A percentile compares a stretch with the other conserved stretches of the same genome.
phyloP scores from a whole-genome alignment of 2,113 vertebrate genomes.

The Cynopterus brachyotis region DNA sequence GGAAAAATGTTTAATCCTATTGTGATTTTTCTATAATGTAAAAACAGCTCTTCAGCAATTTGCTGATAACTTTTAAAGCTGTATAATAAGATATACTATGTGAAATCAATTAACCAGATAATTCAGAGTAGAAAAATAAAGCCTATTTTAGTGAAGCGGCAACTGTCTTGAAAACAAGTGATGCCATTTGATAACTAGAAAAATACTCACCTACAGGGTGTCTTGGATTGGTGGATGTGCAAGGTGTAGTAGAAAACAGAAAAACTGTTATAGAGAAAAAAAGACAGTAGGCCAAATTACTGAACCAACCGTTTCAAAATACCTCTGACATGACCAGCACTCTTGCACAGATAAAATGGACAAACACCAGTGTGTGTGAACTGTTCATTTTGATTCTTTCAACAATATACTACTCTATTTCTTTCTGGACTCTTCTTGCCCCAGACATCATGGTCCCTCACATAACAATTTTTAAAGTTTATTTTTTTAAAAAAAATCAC shows the following conservation, averaged over 20 bases:
- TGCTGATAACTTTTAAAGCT: conserved; percentile 43
- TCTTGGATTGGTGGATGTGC: conserved; percentile 81
- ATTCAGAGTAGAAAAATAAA: conserved; percentile 66
- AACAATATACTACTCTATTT: conserved; percentile 24
- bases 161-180: conserved; percentile 64
- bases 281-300: conserved; percentile 80
- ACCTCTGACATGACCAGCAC: conserved; percentile 73
- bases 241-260: conserved; percentile 81
- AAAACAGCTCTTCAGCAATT: conserved; percentile 34
- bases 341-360: conserved; percentile 75
- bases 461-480: neutral
- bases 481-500: neutral
- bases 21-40: neutral
- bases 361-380: conserved; percentile 44
- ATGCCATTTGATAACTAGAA: conserved; percentile 78
- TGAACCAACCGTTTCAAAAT: conserved; percentile 78
- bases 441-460: neutral
- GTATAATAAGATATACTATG: conserved; percentile 27
- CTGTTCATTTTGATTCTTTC: conserved; percentile 59
- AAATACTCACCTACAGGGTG: conserved; percentile 80
- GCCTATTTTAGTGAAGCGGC: conserved; percentile 68
- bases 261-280: conserved; percentile 80
- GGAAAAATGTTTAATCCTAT: neutral
- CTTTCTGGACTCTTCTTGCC: conserved; percentile 39
- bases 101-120: conserved; percentile 54